Base-by-base conservation (phyloP, 2,797 vertebrate genomes). In the Scomberomorus guttatus region DNA sequence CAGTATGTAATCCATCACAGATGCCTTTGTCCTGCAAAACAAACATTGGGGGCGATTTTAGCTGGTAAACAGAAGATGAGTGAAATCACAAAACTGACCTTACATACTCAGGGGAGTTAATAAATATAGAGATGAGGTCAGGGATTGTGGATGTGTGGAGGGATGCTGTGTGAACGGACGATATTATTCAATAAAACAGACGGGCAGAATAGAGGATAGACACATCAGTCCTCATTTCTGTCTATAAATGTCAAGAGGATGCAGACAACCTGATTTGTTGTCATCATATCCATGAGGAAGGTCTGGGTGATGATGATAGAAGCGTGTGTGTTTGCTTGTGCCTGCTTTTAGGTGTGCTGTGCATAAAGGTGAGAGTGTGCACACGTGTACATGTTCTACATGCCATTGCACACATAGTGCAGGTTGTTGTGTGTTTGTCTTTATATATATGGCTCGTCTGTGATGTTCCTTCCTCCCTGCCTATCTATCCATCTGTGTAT, bases 231-330 rank as follows among this genome's bases (percentile, higher is more conserved):
- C 82, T 91, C 89, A 93, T 93, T 77, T 86, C n/a, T 0, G 77
- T 72, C 70, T 83, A 88, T 77, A 91, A 93, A 93, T 91, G 90
- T 90, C 89, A 90, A 88, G 83, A 87, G 88, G 89, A 92, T 90
- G 81, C 76, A 84, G 90, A 86, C 87, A 70, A 82, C 65, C 82
- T 81, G 84, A 92, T 95, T 85, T 89, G 90, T 84, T 86, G 91
- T 90, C 91, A 84, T 86, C 79, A 80, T 69, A 81, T 77, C 72
- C 71, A 85, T 61, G 69, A 66, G 82, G 86, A 72, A 86, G 79
- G 72, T 81, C 84, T 63, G 71, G 81, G 76, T 83, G 79, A 82
- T 90, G 87, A 89, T 83, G 80, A 84, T 77, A 65, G 75, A 87
- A 32, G 74, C 57, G 76, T 39, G 39, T 64, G 50, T 68, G 32